Evolutionary conservation across 2,113 vertebrate species (phyloP).

Genomic region (Leptobrachium leishanense): DNA sequence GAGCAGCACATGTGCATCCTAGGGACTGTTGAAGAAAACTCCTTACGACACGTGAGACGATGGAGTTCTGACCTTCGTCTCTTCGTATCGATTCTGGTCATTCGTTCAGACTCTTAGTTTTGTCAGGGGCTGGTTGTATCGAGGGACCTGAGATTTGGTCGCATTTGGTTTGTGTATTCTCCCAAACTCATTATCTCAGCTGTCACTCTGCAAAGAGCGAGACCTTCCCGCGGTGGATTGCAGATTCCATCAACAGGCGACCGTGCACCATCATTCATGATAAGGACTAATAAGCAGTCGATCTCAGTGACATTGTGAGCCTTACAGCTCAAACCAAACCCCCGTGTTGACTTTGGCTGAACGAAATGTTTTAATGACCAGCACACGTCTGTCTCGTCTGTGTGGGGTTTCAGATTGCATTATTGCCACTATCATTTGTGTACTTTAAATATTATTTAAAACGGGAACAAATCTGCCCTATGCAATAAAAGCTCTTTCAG

Average conservation of each 20-base stretch:
- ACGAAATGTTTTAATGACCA: background rate
- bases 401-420: too few relatives aligned
- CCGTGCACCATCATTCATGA: constrained; percentile 12
- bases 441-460: too few relatives aligned
- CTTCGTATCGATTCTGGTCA: constrained; percentile 14
- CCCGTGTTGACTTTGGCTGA: constrained; percentile 10
- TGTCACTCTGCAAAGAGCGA: constrained; percentile 34
- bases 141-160: background rate
- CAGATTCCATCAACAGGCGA: constrained; percentile 29
- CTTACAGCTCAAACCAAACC: constrained; percentile 16
- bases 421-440: too few relatives aligned
- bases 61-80: constrained; percentile 35
- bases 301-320: constrained; percentile 14
- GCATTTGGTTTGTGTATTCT: background rate
- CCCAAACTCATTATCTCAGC: constrained; percentile 35
- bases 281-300: constrained; percentile 29
- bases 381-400: background rate
- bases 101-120: background rate
- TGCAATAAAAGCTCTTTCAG: too few relatives aligned
- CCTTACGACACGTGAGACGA: background rate
- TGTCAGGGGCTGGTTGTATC: constrained; percentile 1
- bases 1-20: too few relatives aligned
- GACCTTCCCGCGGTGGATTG: constrained; percentile 11
- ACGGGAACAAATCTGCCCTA: too few relatives aligned
- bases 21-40: too few relatives aligned